Base-by-base conservation (phyloP, 2,113 vertebrate species). In the Hemiscyllium ocellatum region DNA sequence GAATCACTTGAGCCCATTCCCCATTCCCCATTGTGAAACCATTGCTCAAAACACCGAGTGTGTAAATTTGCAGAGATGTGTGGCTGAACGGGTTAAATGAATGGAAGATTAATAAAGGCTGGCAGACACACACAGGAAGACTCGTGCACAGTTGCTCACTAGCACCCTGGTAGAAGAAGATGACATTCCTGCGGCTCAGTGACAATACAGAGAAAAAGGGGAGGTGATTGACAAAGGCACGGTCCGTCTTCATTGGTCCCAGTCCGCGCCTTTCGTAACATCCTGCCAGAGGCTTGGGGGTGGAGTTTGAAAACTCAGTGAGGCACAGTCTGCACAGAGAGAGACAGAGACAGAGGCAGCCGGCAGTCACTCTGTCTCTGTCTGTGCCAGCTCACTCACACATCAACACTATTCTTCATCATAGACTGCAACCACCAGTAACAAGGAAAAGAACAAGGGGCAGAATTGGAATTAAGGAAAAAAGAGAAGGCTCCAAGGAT, bases 261-360 rank as follows among this genome's bases (percentile, higher is more conserved):
- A 72, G 29, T 4, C n/a, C 42, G 1, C 29, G 94, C 12, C 69
- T 47, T 72, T 72, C 94, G 94, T 72, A 95, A 95, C 94, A 95
- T 95, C 94, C 94, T 95, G 94, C 70, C 19, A 66, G n/a, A 26
- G 37, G 8, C 37, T 33, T 1, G 56, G 89, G 56, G 87, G 87
- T 33, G 87, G 87, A 61, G 29, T 68, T 66, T 61, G 61, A 65
- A 65, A 17, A 56, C 56, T 91, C 29, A 12, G 12, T 1, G 65
- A 15, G 15, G 87, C 87, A 61, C 26, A 50, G n/a, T 70, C 66
- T 47, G 93, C 93, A 94, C 93, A 94, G 93, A 94, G 68, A 94
- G 65, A 94, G 91, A 94, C 61, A 94, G 65, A 94, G 91, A 94
- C 61, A n/a, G 61, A 37, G 61, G 3, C 17, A 24, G 91, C 0